These are phyloP conservation scores for Volucella zonaria DNA, from an alignment of 2,888 invertebrate genomes.

Conservation along the genomic window DNA sequence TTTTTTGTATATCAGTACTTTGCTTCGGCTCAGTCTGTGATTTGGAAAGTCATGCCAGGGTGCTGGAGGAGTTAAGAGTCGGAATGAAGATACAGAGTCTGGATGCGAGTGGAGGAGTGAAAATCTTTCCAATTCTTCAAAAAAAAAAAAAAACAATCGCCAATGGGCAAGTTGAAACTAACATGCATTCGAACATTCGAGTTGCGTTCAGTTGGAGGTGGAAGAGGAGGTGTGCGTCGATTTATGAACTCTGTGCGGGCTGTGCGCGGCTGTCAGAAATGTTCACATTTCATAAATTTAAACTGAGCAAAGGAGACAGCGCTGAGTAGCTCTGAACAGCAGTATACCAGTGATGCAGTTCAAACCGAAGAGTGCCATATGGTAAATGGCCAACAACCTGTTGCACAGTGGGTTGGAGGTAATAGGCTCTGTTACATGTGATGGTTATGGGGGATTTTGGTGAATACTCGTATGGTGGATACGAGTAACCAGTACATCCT, in stretches of 20 bases:
- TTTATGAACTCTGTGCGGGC: constrained; percentile 68
- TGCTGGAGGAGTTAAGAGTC: constrained; percentile 41
- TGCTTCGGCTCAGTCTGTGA: not conserved
- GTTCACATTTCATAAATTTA: constrained; percentile 73
- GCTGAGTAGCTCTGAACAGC: not conserved
- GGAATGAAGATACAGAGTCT: constrained; percentile 24
- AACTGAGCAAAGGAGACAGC: constrained; percentile 55
- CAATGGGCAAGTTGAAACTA: constrained; percentile 64
- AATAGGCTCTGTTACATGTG: constrained; percentile 57
- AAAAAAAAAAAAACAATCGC: constrained; percentile 59
- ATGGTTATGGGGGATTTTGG: constrained; percentile 34
- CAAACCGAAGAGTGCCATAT: constrained; percentile 50
- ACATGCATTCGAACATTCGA: constrained; percentile 19
- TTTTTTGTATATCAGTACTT: constrained; percentile 21
- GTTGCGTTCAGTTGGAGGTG: constrained; percentile 21
- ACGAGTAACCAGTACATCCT: constrained; percentile 21
- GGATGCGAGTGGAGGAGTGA: constrained; percentile 60
- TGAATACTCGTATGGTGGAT: no score
- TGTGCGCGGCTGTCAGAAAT: constrained; percentile 69
- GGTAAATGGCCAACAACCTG: constrained; percentile 69
- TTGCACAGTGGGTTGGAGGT: constrained; percentile 67
- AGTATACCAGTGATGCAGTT: no score
- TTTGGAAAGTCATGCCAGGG: not conserved
- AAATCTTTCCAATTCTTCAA: constrained; percentile 67
- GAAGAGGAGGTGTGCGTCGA: constrained; percentile 50